Base-by-base conservation (phyloP, 2,797 vertebrate genomes). In the Diceros bicornis region DNA sequence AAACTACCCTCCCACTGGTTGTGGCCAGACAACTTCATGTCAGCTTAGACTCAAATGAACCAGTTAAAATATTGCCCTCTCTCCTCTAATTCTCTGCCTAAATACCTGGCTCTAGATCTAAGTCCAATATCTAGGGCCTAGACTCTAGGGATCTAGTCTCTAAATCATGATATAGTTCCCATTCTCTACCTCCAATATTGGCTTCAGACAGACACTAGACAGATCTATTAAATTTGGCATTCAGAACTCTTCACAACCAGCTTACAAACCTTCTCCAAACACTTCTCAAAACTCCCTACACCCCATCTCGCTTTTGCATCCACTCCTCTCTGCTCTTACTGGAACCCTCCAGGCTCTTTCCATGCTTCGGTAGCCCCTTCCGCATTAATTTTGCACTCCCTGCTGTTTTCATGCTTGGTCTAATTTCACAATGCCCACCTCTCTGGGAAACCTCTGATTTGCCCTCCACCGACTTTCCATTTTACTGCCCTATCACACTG, bases 181-280 rank as follows among this genome's bases (percentile, higher is more conserved):
- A 95, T 52, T 92, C 32, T 47, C 75, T 27, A 84, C 29, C 25
- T 84, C 66, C 55, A 78, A 89, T 52, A 85, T 0, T 86, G 69
- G 41, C 29, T 47, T 55, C 44, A 86, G 32, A 94, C 41, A 93
- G 50, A 89, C 16, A 27, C 64, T 79, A 64, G 23, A 88, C 20
- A 90, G 25, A 89, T 52, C 44, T 47, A 61, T 52, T 61, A 93
- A 75, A 96, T 47, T 25, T n/a, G 18, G 41, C 66, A 83, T 91
- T 88, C 77, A 96, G 62, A 91, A n/a, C 5, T 37, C 85, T 78
- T 97, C 75, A 83, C 17, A 95, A 91, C 2, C 71, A 96, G 50
- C 16, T 29, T 93, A 82, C 14, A 52, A 2, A 79, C 16, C 68
- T n/a, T 20, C 21, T 94, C 62, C n/a, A 89, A 79, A 7, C 62